Base-by-base conservation (phyloP, 2,888 invertebrate genomes). In the Heliconius hortense region DNA sequence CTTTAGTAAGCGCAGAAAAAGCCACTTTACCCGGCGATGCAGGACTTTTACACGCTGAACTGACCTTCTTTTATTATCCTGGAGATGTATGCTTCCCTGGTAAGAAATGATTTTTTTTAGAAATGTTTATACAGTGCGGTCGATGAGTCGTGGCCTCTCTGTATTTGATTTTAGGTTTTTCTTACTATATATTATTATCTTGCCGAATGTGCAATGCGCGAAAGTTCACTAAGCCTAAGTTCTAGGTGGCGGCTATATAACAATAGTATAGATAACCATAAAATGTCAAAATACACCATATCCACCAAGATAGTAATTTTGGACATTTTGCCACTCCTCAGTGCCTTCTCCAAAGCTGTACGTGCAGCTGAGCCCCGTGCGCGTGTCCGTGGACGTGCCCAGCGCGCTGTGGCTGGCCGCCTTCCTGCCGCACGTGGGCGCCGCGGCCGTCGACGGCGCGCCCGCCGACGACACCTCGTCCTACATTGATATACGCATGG, bases 11-110 rank as follows among this genome's bases (percentile, higher is more conserved):
- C 95, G 97, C 97, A 67, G 96, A 97, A 84, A 96, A 96, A 79
- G 97, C 97, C 82, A 96, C 96, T 43, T 94, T 99, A 80, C 99
- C 99, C 1, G 96, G 97, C 15, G 98, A 98, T 86, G 97, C 98
- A 82, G 97, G 98, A 26, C 96, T 98, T 43, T 87, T 99, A n/a
- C 99, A 99, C 90, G 97, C 98, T 0, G 99, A 99, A 88, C 97
- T 98, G 81, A 98, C 98, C 0, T 98, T 98, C 87, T 99, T 98
- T 90, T 99, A 99, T 88, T 99, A 99, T 87, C 98, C 99, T 0
- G 98, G 97, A 66, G 98, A 98, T 85, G 95, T 96, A 76, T 96
- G 96, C 83, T 98, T 98, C 93, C 98, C 98, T 84, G 94, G 98
- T 98, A 94, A 95, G 79, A 74, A 26, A 13, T 60, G 15, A 1